phyloP scores from a whole-genome alignment of 2,797 vertebrate species.

The Centropyge bicolor region DNA sequence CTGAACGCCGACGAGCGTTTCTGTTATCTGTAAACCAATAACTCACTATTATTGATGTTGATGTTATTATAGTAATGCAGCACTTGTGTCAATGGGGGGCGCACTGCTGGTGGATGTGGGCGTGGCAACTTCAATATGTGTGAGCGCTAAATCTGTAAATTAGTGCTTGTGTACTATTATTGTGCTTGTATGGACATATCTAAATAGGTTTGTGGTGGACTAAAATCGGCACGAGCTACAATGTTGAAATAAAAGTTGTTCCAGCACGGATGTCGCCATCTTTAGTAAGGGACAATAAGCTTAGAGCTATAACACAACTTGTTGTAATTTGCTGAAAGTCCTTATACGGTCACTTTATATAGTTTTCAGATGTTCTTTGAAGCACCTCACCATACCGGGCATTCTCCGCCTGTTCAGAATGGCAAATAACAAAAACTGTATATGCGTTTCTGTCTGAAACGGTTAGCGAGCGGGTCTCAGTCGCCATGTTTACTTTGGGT shows the following conservation, averaged over 20 bases:
- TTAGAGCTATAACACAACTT: conserved; percentile 63
- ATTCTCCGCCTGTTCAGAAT: accelerated
- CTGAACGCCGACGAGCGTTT: no score
- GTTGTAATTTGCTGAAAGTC: conserved; percentile 55
- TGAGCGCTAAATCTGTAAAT: conserved; percentile 39
- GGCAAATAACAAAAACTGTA: not conserved
- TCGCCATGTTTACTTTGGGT: conserved; percentile 87
- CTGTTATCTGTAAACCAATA: no score
- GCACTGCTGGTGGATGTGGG: conserved; percentile 61
- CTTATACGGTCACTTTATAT: not conserved
- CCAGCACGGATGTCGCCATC: conserved; percentile 79
- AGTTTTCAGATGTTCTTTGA: not conserved
- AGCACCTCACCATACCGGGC: not conserved
- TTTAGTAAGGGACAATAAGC: conserved; percentile 88
- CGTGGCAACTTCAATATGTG: conserved; percentile 58
- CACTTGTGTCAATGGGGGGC: conserved; percentile 54
- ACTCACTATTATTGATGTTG: not conserved
- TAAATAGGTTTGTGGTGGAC: not conserved
- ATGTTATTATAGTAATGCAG: conserved; percentile 11
- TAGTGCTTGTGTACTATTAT: conserved; percentile 24
- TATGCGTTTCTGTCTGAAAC: conserved; percentile 30
- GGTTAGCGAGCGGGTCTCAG: conserved; percentile 48
- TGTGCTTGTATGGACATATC: not conserved
- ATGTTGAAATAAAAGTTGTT: conserved; percentile 51
- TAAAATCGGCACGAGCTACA: conserved; percentile 20